A percentile compares a stretch with the other conserved stretches of the same genome.
These are phyloP conservation scores for Phenganax marumi DNA, from an alignment of 92 coral and sea anemone genomes.

Conservation along the genomic window DNA sequence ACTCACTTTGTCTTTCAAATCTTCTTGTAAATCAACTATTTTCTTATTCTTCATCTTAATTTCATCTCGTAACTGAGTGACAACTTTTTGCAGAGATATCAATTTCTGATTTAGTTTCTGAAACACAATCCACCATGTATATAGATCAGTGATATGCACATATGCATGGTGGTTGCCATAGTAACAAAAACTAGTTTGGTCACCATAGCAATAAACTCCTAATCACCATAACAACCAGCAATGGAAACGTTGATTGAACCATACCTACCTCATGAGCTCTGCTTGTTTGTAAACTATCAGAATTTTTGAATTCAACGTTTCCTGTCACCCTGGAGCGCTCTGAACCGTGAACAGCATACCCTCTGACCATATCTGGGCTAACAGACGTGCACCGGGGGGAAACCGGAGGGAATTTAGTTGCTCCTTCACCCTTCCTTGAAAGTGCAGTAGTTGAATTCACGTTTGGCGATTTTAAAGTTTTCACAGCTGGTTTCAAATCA, in stretches of 20 bases:
- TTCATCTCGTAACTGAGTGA: slow-evolving; percentile 68
- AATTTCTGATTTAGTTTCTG: slow-evolving; percentile 68
- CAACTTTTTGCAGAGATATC: slow-evolving; percentile 65
- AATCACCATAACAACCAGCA: neutral
- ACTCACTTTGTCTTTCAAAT: slow-evolving; percentile 59
- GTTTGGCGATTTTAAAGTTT: slow-evolving; percentile 48
- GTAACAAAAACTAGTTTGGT: slow-evolving; percentile 12
- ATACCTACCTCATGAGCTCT: slow-evolving; percentile 32
- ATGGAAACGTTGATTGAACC: no score
- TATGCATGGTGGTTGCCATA: neutral
- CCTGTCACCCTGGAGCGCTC: slow-evolving; percentile 14
- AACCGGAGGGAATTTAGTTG: slow-evolving; percentile 74
- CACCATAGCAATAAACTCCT: neutral
- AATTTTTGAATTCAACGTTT: slow-evolving; percentile 26
- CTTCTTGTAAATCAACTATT: slow-evolving; percentile 63
- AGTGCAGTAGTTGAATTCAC: slow-evolving; percentile 4
- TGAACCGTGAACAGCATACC: slow-evolving; percentile 51
- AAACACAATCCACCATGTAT: neutral
- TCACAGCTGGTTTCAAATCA: slow-evolving; percentile 64
- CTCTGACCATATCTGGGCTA: slow-evolving; percentile 72
- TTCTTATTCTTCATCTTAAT: slow-evolving; percentile 56
- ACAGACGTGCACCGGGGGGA: slow-evolving; percentile 41
- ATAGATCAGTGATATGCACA: neutral
- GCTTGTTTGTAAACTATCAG: slow-evolving; percentile 5
- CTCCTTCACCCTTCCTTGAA: slow-evolving; percentile 1